Conservation (phyloP, 2,797 vertebrate species). For the Anableps anableps region DNA sequence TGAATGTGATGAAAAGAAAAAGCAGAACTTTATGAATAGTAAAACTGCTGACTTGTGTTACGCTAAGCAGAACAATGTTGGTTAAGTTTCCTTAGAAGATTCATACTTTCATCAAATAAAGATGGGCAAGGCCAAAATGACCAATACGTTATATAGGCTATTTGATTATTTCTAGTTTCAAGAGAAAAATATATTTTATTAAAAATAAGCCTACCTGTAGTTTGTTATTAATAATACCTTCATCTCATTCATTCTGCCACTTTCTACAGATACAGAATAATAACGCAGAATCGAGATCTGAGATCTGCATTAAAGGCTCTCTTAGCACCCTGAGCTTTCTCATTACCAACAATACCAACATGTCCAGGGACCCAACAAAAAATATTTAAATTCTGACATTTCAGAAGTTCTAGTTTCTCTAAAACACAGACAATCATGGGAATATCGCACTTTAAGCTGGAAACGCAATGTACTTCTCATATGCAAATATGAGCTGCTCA, state of each 20-base stretch:
- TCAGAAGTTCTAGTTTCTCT: neutral
- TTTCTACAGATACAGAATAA: neutral
- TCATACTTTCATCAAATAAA: neutral
- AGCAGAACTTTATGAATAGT: neutral
- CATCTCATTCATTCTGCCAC: neutral
- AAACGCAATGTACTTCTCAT: neutral
- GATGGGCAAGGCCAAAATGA: neutral
- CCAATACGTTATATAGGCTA: neutral
- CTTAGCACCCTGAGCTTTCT: neutral
- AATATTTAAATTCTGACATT: neutral
- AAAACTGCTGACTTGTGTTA: neutral
- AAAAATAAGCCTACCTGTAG: neutral
- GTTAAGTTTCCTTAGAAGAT: neutral
- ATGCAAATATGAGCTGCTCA: neutral
- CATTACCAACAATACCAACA: neutral
- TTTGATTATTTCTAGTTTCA: neutral
- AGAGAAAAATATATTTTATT: neutral
- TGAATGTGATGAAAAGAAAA: neutral
- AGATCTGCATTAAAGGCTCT: neutral
- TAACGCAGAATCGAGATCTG: neutral
- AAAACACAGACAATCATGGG: slow-evolving; percentile 4
- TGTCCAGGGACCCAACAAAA: neutral
- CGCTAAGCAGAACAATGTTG: neutral
- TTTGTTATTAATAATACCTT: neutral
- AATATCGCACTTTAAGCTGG: neutral